These are phyloP conservation scores for Nyctereutes procyonoides DNA, from an alignment of 2,113 vertebrate species.

Conservation along the genomic window DNA sequence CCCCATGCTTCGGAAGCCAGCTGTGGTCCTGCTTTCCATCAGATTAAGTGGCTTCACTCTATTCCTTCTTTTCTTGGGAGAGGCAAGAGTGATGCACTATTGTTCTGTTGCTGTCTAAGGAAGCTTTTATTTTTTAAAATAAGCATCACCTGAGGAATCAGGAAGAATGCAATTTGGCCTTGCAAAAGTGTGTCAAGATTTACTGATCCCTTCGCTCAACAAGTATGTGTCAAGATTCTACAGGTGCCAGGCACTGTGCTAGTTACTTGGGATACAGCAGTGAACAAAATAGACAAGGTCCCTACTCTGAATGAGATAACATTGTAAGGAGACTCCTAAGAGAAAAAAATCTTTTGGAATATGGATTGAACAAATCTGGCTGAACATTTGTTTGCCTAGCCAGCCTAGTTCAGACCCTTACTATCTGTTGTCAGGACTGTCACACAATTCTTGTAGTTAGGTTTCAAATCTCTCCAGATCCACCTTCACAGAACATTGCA, in stretches of 20 bases:
- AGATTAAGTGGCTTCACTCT: not conserved
- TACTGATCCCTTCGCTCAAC: slow-evolving; percentile 1
- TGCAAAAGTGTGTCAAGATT: slow-evolving; percentile 16
- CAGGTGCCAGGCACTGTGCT: not conserved
- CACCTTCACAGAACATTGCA: not conserved
- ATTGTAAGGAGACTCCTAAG: not conserved
- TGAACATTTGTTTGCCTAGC: slow-evolving; percentile 11
- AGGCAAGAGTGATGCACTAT: not conserved
- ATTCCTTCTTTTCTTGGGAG: not conserved
- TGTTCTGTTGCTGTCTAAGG: slow-evolving; percentile 29
- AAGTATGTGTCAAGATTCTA: not conserved
- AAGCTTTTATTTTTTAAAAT: slow-evolving; percentile 40
- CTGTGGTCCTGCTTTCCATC: not conserved
- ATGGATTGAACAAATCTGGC: not conserved
- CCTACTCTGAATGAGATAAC: not conserved
- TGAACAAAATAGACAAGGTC: not conserved
- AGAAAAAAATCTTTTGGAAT: not conserved
- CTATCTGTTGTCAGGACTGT: not conserved
- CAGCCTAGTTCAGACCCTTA: not conserved
- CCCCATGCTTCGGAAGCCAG: not conserved
- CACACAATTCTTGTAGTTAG: not conserved
- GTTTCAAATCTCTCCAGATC: not conserved
- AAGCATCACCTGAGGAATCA: slow-evolving; percentile 8
- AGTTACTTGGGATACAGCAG: not conserved
- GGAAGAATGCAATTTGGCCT: slow-evolving; percentile 32